These are phyloP conservation scores for Crenuchus spilurus DNA, from an alignment of 2,797 vertebrate species.

Conservation along the genomic window DNA sequence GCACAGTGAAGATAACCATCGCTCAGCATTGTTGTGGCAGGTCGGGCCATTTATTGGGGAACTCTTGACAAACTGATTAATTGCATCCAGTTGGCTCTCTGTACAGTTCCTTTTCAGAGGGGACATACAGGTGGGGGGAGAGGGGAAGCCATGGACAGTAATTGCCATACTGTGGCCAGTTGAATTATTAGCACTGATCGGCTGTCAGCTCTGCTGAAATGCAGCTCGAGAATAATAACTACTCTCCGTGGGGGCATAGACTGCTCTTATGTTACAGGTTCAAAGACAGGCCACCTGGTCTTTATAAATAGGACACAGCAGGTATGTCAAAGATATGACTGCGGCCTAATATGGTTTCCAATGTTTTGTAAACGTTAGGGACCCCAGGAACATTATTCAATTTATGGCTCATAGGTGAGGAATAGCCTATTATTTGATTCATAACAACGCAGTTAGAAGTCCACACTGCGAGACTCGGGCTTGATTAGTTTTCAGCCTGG, in stretches of 20 bases:
- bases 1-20: conserved; percentile 16
- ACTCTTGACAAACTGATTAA: conserved; percentile 52
- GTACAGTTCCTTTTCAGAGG: conserved; percentile 32
- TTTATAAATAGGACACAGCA: conserved; percentile 6
- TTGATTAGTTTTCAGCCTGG: conserved; percentile 36
- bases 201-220: neutral
- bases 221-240: conserved; percentile 10
- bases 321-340: conserved; percentile 19
- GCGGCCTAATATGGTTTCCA: conserved; percentile 1
- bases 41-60: conserved; percentile 26
- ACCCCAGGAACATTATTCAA: conserved; percentile 25
- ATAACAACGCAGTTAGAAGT: conserved; percentile 34
- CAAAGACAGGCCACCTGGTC: conserved; percentile 17
- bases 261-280: neutral
- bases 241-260: neutral
- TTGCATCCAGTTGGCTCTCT: conserved; percentile 33
- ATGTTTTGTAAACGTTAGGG: conserved; percentile 14
- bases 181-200: conserved; percentile 36
- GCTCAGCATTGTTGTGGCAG: conserved; percentile 25
- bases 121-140: conserved; percentile 16
- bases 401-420: conserved; percentile 22
- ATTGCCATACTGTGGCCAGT: conserved; percentile 36
- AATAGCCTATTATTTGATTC: conserved; percentile 40
- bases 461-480: conserved; percentile 13
- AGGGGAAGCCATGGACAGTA: conserved; percentile 23